A percentile compares a stretch with the other conserved stretches of the same genome.
Evolutionary conservation across 2,888 invertebrate species (phyloP).

Genomic region (Capitulum mitella): DNA sequence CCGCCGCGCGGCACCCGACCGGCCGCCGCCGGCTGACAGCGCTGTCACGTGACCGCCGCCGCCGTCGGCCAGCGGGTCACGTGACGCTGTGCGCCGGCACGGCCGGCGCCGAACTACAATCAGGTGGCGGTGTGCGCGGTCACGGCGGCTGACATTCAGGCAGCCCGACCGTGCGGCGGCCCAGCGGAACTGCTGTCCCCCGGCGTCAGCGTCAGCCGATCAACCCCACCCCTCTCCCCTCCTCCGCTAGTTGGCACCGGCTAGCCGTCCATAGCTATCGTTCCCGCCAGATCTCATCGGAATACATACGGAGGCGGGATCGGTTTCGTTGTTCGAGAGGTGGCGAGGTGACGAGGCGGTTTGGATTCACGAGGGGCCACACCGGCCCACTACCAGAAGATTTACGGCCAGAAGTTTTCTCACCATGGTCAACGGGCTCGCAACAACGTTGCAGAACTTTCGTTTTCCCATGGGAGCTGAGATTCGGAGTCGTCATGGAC

Average conservation of each 20-base stretch:
- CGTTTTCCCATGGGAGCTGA: constrained; percentile 7
- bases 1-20: not conserved
- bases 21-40: not conserved
- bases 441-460: not conserved
- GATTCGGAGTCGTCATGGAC: not conserved
- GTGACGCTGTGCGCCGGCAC: not conserved
- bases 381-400: no score
- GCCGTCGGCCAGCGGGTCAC: not conserved
- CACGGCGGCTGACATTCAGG: not conserved
- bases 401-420: not conserved
- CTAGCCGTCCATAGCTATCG: no score
- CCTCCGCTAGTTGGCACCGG: no score
- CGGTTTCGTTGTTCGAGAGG: no score
- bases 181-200: no score
- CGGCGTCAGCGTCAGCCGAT: no score
- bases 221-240: no score
- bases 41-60: not conserved
- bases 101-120: not conserved
- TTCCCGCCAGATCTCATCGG: no score
- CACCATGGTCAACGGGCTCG: not conserved
- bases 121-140: not conserved
- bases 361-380: no score
- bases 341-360: no score
- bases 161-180: not conserved
- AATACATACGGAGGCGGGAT: no score